Evolutionary conservation across 2,888 invertebrate genomes (phyloP).

Genomic region (Oasisia sp.): DNA sequence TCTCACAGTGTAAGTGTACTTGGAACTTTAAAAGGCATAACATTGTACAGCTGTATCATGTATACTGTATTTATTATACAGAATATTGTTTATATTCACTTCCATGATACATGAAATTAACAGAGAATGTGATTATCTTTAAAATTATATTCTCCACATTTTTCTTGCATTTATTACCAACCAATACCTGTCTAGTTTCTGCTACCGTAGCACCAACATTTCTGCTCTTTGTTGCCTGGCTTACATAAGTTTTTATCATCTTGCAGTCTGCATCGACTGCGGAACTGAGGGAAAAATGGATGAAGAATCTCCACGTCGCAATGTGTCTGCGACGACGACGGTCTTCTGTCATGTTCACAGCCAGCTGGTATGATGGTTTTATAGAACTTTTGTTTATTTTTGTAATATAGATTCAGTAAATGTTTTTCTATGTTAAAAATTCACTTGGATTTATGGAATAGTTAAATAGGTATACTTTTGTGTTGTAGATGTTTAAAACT

Average conservation of each 20-base stretch:
- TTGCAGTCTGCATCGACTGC: neutral
- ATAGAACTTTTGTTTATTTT: too few relatives aligned
- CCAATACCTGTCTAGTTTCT: neutral
- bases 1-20: too few relatives aligned
- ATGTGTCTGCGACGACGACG: neutral
- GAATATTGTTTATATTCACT: neutral
- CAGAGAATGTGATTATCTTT: neutral
- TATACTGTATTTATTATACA: neutral
- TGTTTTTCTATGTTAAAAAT: too few relatives aligned
- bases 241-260: neutral
- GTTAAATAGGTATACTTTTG: too few relatives aligned
- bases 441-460: too few relatives aligned
- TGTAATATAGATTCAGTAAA: too few relatives aligned
- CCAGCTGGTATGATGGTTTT: neutral
- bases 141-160: neutral
- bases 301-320: neutral
- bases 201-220: neutral
- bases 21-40: neutral
- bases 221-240: neutral
- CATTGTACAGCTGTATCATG: neutral
- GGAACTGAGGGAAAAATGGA: neutral
- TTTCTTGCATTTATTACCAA: neutral
- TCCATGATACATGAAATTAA: neutral
- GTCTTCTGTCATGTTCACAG: neutral
- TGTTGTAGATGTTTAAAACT: too few relatives aligned